Evolutionary conservation across 2,797 vertebrate species (phyloP).

Genomic region (Benthosema pterotum): DNA sequence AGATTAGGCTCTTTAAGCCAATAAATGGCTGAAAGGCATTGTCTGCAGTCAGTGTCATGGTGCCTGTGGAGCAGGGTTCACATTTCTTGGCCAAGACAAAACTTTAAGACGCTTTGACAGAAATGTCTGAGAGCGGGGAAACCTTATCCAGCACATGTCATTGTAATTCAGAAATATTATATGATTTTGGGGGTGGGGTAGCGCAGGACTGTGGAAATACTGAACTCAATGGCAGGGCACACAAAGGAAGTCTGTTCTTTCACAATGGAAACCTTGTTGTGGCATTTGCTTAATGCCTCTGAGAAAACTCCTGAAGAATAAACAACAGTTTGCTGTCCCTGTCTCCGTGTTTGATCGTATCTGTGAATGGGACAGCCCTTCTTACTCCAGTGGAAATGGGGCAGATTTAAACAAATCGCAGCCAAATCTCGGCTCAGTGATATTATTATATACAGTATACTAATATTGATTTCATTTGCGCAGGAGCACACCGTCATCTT

Average conservation of each 20-base stretch:
- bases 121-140: conserved; percentile 69
- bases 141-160: conserved; percentile 72
- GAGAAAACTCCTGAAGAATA: conserved; percentile 59
- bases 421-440: conserved; percentile 29
- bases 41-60: conserved; percentile 51
- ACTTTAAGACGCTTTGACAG: conserved; percentile 75
- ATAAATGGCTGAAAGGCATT: conserved; percentile 54
- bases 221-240: conserved; percentile 47
- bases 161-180: conserved; percentile 72
- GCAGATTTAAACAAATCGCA: conserved; percentile 35
- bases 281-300: conserved; percentile 50
- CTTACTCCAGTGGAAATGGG: conserved; percentile 43
- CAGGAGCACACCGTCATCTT: conserved; percentile 18
- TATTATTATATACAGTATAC: no score
- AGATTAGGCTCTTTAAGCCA: conserved; percentile 40
- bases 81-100: conserved; percentile 61
- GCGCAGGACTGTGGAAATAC: conserved; percentile 65
- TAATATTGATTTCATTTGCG: conserved; percentile 22
- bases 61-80: conserved; percentile 51
- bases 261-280: conserved; percentile 75
- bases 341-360: conserved; percentile 52
- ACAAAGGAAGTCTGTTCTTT: conserved; percentile 75
- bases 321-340: conserved; percentile 68
- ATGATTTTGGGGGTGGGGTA: conserved; percentile 71
- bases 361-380: conserved; percentile 24